phyloP scores from a whole-genome alignment of 2,888 invertebrate species.

The Molanna angustata region DNA sequence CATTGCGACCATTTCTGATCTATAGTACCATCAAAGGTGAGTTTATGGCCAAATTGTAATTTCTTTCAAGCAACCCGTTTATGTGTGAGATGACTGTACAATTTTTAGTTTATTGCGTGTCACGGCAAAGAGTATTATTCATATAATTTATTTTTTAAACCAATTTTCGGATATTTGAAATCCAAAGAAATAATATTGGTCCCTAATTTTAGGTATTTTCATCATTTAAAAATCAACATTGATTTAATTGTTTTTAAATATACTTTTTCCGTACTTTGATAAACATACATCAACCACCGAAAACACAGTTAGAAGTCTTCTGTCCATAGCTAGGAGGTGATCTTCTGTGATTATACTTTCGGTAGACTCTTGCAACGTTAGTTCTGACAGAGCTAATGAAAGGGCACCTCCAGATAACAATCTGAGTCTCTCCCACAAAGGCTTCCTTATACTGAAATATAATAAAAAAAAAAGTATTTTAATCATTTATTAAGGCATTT shows the following conservation, averaged over 20 bases:
- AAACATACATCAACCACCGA: conserved; percentile 77
- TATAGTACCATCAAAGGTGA: too few species aligned
- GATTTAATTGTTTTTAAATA: conserved; percentile 39
- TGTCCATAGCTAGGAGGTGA: conserved; percentile 74
- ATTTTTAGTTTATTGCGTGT: too few species aligned
- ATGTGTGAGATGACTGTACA: too few species aligned
- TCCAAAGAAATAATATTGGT: not conserved
- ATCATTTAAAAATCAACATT: too few species aligned
- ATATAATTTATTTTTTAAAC: not conserved
- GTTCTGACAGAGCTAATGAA: conserved; percentile 59
- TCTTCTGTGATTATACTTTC: conserved; percentile 62
- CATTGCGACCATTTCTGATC: too few species aligned
- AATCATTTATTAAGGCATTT: too few species aligned
- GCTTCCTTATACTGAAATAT: conserved; percentile 60
- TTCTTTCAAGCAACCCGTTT: too few species aligned
- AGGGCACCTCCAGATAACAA: conserved; percentile 70
- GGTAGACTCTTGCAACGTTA: conserved; percentile 50
- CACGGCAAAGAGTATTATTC: too few species aligned
- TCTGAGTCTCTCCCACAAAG: conserved; percentile 70
- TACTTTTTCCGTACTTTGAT: conserved; percentile 54
- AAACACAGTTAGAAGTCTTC: conserved; percentile 70
- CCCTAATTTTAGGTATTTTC: too few species aligned
- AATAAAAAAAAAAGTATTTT: not conserved
- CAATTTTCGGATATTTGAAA: not conserved
- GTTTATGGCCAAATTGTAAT: too few species aligned